Conservation (phyloP, 2,113 vertebrate genomes). For the Lutjanus erythropterus region DNA sequence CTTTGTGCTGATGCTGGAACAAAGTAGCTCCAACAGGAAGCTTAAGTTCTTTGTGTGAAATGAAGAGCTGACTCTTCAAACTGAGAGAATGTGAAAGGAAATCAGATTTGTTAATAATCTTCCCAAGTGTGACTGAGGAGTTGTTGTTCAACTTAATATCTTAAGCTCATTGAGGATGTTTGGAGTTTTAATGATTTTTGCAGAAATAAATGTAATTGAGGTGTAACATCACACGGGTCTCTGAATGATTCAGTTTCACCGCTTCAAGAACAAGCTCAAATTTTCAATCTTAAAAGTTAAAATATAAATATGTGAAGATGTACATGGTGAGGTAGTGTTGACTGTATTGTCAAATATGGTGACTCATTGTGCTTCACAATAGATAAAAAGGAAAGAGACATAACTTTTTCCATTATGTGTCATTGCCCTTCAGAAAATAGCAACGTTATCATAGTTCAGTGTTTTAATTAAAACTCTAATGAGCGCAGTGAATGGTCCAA, state of each 20-base stretch:
- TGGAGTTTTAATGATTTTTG: too few relatives aligned
- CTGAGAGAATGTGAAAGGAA: too few relatives aligned
- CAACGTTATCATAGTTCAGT: conserved; percentile 40
- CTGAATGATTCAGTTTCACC: not conserved
- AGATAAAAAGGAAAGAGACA: not conserved
- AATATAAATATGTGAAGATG: not conserved
- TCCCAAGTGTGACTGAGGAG: too few relatives aligned
- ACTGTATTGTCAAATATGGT: not conserved
- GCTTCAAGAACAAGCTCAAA: conserved; percentile 14
- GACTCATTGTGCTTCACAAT: not conserved
- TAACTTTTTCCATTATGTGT: conserved; percentile 9
- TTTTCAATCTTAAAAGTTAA: not conserved
- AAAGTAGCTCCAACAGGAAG: too few relatives aligned
- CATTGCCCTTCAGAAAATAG: conserved; percentile 46
- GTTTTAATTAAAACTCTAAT: conserved; percentile 73
- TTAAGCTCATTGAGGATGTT: too few relatives aligned
- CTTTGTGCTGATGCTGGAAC: too few relatives aligned
- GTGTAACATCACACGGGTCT: not conserved
- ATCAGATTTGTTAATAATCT: too few relatives aligned
- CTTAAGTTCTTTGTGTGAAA: too few relatives aligned
- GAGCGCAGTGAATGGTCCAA: conserved; percentile 36
- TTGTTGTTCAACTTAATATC: too few relatives aligned
- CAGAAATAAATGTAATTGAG: not conserved
- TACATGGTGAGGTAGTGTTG: not conserved
- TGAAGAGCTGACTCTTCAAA: too few relatives aligned